Evolutionary conservation across 1,140 invertebrate genomes (phyloP).

Genomic region (Macrobrachium nipponense): DNA sequence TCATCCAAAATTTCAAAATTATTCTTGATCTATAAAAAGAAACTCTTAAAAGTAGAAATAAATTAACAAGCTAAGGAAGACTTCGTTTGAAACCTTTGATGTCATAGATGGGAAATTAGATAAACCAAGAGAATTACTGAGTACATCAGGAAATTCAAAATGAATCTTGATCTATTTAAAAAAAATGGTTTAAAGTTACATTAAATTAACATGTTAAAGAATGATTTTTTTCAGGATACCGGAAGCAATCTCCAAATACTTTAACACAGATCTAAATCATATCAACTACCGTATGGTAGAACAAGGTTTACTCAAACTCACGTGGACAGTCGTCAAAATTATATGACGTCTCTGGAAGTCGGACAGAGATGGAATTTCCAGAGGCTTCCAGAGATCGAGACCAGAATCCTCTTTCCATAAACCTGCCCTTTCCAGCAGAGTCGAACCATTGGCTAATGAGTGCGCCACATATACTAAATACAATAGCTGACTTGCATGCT

Average conservation of each 20-base stretch:
- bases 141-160: no score
- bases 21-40: no score
- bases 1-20: no score
- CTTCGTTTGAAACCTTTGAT: no score
- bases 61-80: no score
- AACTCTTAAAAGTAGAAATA: no score
- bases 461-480: neutral
- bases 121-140: no score
- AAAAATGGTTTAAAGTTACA: neutral
- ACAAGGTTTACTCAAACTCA: neutral
- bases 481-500: no score
- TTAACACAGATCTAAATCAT: no score
- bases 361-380: neutral
- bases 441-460: neutral
- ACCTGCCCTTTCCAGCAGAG: neutral
- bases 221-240: neutral
- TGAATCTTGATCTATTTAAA: neutral
- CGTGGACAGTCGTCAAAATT: slow-evolving; percentile 23
- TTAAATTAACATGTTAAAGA: slow-evolving; percentile 5
- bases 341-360: slow-evolving; percentile 16
- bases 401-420: neutral
- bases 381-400: neutral
- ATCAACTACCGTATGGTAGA: no score
- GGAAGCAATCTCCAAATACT: no score
- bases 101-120: no score